Percentiles rank a stretch among this genome's conserved stretches.
These are phyloP conservation scores for Neotoma lepida DNA, from an alignment of 2,113 vertebrate species.

Conservation along the genomic window DNA sequence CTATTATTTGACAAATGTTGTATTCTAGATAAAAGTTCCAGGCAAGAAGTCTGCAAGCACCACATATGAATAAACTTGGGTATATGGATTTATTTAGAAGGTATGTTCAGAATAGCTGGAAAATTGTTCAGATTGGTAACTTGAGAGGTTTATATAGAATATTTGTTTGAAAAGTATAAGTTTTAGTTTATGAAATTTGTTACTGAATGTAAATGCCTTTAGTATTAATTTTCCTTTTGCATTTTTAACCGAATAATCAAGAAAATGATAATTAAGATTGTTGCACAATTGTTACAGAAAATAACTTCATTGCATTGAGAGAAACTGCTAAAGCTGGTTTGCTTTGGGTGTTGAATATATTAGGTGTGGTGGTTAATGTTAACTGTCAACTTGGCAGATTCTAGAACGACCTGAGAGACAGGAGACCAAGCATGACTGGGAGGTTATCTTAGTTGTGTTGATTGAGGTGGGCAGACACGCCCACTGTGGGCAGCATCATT, in stretches of 20 bases:
- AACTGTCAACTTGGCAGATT: no score
- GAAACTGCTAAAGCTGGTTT: background rate
- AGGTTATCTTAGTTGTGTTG: background rate
- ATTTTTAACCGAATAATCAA: background rate
- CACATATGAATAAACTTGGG: background rate
- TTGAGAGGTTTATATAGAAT: background rate
- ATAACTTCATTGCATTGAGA: background rate
- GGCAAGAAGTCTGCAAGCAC: background rate
- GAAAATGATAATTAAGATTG: background rate
- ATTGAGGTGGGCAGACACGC: background rate
- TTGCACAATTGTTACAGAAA: background rate
- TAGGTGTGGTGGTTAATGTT: no score
- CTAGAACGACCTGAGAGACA: background rate
- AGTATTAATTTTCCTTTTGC: background rate
- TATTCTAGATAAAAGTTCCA: background rate
- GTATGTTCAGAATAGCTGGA: background rate
- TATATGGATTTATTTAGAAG: background rate
- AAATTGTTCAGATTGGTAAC: background rate
- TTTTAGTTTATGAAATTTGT: background rate
- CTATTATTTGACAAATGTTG: conserved; percentile 33
- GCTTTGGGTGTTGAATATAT: background rate
- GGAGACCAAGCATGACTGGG: background rate
- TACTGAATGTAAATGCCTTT: background rate
- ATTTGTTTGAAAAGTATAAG: background rate
- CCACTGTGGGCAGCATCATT: background rate